Evolutionary conservation across 92 coral and sea anemone genomes (phyloP).

Genomic region (Siderastrea radians): DNA sequence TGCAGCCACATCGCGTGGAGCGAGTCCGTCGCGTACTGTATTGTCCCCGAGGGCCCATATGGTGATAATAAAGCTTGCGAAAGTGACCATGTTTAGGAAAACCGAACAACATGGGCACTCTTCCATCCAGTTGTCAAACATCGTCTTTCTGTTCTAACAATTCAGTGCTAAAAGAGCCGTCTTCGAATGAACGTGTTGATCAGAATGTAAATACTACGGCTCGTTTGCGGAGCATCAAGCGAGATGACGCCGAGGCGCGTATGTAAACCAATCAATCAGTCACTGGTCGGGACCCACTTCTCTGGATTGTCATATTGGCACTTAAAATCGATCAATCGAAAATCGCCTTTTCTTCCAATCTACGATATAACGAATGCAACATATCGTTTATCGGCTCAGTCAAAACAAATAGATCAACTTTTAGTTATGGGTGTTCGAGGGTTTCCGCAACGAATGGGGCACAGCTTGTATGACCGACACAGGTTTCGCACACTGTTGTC

Average conservation of each 20-base stretch:
- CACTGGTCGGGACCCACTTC: background rate
- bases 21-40: conserved; percentile 63
- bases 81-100: conserved; percentile 63
- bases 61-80: conserved; percentile 47
- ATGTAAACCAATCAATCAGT: background rate
- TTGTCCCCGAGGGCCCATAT: conserved; percentile 56
- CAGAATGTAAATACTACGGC: background rate
- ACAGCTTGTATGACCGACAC: no score
- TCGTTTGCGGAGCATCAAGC: background rate
- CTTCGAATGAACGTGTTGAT: background rate
- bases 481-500: no score
- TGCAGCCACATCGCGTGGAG: conserved; percentile 69
- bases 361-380: background rate
- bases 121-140: conserved; percentile 82
- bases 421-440: background rate
- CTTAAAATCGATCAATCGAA: background rate
- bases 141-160: background rate
- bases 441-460: background rate
- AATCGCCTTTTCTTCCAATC: background rate
- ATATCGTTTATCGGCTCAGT: conserved; percentile 17
- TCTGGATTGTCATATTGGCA: background rate
- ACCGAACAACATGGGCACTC: conserved; percentile 81
- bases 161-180: background rate
- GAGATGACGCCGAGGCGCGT: conserved; percentile 2
- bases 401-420: conserved; percentile 9